phyloP scores from a whole-genome alignment of 1,140 invertebrate species.

The Tyrophagus putrescentiae region DNA sequence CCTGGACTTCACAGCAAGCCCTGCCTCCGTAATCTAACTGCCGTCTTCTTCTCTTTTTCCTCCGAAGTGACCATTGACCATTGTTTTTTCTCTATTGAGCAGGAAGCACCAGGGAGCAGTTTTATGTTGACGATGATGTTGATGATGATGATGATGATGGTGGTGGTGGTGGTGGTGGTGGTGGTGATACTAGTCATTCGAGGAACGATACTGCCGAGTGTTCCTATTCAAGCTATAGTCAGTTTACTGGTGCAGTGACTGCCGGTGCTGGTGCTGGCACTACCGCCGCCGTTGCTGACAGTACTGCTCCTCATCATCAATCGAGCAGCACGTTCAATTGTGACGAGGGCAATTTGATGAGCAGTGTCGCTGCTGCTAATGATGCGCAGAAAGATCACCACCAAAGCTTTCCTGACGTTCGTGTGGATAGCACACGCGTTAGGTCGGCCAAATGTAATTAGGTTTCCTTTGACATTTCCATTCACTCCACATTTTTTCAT shows the following conservation, averaged over 20 bases:
- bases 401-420: conserved; percentile 9
- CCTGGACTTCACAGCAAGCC: too few relatives aligned
- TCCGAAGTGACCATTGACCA: background rate
- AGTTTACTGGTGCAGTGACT: too few relatives aligned
- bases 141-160: background rate
- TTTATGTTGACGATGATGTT: background rate
- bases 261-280: too few relatives aligned
- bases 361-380: background rate
- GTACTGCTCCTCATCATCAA: too few relatives aligned
- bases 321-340: too few relatives aligned
- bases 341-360: too few relatives aligned
- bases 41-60: background rate
- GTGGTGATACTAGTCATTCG: background rate
- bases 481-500: too few relatives aligned
- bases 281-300: too few relatives aligned
- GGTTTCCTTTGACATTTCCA: background rate
- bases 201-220: too few relatives aligned
- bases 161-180: too few relatives aligned
- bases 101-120: background rate
- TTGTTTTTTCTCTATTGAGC: background rate
- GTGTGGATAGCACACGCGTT: background rate
- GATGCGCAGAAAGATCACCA: conserved; percentile 7
- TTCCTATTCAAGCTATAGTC: too few relatives aligned
- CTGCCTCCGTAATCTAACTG: background rate
- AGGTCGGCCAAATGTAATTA: conserved; percentile 13